Evolutionary conservation across 2,797 vertebrate species (phyloP).

Genomic region (Catamblyrhynchus diadema): DNA sequence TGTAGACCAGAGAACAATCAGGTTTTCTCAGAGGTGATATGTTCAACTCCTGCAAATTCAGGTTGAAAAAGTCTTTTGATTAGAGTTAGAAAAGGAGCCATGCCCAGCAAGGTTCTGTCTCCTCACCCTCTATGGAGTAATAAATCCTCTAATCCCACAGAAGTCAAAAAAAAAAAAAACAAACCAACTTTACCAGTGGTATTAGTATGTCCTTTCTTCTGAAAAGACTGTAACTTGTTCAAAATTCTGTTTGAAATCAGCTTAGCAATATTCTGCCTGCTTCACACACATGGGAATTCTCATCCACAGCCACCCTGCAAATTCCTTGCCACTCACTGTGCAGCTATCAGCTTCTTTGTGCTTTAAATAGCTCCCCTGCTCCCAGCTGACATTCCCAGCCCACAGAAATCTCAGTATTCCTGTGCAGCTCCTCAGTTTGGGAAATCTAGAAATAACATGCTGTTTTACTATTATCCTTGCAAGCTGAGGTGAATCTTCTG

Average conservation of each 20-base stretch:
- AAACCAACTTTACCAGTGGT: neutral
- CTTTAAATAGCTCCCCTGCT: conserved; percentile 42
- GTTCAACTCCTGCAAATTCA: neutral
- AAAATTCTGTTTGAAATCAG: neutral
- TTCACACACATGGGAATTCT: neutral
- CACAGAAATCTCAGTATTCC: neutral
- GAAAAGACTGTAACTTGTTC: neutral
- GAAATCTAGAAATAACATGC: neutral
- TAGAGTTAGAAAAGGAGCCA: neutral
- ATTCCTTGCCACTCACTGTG: neutral
- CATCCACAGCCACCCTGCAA: neutral
- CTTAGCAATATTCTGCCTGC: neutral
- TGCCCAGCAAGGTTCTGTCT: neutral
- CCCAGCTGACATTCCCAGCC: conserved; percentile 15
- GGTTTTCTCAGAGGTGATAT: neutral
- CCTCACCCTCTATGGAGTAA: neutral
- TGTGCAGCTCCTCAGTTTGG: neutral
- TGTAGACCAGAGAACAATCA: neutral
- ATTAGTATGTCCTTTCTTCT: neutral
- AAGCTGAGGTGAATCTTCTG: neutral
- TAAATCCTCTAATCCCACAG: neutral
- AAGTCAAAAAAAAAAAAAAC: neutral
- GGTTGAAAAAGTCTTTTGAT: neutral
- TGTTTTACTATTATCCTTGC: neutral
- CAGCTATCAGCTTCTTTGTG: neutral